Evolutionary conservation across 2,888 invertebrate species (phyloP).

Genomic region (Oscheius sp.): DNA sequence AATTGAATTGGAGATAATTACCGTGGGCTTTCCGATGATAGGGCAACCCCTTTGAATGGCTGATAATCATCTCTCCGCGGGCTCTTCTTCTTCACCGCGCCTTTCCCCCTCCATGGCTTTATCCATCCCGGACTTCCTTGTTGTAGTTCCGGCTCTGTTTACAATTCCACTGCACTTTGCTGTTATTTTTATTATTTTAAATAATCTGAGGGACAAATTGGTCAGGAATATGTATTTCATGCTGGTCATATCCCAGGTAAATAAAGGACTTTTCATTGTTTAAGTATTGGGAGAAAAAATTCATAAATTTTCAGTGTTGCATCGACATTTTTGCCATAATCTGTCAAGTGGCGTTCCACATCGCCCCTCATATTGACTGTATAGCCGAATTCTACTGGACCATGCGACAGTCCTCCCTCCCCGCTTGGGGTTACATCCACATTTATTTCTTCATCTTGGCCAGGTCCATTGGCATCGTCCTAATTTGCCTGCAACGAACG

Average conservation of each 20-base stretch:
- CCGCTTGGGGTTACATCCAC: constrained; percentile 33
- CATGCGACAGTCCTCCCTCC: constrained; percentile 14
- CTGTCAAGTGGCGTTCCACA: constrained; percentile 17
- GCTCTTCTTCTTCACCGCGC: no score
- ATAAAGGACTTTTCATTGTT: neutral
- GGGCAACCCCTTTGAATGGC: no score
- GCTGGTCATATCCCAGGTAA: constrained; percentile 31
- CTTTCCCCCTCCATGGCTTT: neutral
- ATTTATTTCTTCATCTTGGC: constrained; percentile 30
- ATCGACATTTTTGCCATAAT: constrained; percentile 13
- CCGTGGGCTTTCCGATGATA: no score
- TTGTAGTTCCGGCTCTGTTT: constrained; percentile 2
- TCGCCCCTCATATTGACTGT: neutral
- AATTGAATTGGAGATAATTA: no score
- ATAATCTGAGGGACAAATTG: constrained; percentile 24
- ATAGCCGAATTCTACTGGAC: constrained; percentile 18
- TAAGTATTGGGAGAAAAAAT: no score
- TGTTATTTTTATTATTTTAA: neutral
- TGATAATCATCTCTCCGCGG: no score
- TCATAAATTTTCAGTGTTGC: constrained; percentile 5
- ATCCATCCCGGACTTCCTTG: constrained; percentile 4
- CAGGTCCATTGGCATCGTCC: constrained; percentile 15
- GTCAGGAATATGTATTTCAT: constrained; percentile 28
- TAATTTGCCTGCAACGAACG: constrained; percentile 20
- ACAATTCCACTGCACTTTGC: constrained; percentile 21